Evolutionary conservation across 2,888 invertebrate genomes (phyloP).

Genomic region (Conistra vaccinii): DNA sequence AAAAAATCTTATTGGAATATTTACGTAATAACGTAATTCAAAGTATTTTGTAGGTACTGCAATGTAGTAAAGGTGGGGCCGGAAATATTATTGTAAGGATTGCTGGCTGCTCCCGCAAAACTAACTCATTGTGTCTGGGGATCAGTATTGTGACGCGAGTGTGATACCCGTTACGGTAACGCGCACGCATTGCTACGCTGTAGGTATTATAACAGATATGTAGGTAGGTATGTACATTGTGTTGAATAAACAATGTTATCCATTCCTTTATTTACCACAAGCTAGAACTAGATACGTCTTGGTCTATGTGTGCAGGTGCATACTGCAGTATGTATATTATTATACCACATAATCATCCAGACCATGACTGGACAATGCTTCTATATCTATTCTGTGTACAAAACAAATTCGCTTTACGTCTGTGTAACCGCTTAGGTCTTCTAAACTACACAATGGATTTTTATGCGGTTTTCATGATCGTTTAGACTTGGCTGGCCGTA

Average conservation of each 20-base stretch:
- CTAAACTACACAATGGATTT: neutral
- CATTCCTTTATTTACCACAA: conserved; percentile 47
- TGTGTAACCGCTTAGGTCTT: neutral
- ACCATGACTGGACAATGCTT: neutral
- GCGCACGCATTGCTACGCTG: conserved; percentile 69
- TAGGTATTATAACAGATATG: conserved; percentile 30
- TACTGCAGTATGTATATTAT: conserved; percentile 4
- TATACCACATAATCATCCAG: conserved; percentile 6
- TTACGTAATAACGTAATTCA: conserved; percentile 15
- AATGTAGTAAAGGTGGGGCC: conserved; percentile 72
- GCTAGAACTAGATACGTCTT: conserved; percentile 56
- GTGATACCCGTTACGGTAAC: conserved; percentile 78
- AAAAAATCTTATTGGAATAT: conserved; percentile 1
- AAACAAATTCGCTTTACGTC: neutral
- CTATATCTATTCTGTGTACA: neutral
- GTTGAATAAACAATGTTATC: conserved; percentile 60
- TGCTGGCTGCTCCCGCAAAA: conserved; percentile 66
- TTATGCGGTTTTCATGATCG: neutral
- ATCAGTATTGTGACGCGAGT: conserved; percentile 73
- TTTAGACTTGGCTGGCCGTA: too few species aligned
- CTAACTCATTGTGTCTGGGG: conserved; percentile 73
- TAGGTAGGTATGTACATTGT: conserved; percentile 26
- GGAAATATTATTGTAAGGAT: conserved; percentile 78
- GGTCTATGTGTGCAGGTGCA: conserved; percentile 18
- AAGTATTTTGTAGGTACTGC: conserved; percentile 6